Evolutionary conservation across 2,113 vertebrate genomes (phyloP).

Genomic region (Zosterops hypoxanthus): DNA sequence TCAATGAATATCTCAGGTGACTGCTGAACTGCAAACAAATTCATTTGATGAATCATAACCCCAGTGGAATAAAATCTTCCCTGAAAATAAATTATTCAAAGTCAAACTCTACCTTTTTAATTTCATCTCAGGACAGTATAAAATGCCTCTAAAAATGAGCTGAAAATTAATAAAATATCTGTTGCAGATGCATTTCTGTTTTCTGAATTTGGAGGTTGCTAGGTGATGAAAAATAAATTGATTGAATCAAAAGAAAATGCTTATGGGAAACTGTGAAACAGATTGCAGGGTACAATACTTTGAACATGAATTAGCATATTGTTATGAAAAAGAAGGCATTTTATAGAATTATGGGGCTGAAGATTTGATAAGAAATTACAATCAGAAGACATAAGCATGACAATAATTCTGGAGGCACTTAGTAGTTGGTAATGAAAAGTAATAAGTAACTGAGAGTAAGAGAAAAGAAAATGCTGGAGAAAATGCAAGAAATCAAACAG

Average conservation of each 20-base stretch:
- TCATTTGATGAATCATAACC: neutral
- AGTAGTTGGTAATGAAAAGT: neutral
- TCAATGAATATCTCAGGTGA: neutral
- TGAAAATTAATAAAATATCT: slow-evolving; percentile 51
- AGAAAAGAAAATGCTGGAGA: neutral
- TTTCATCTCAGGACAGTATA: slow-evolving; percentile 10
- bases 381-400: neutral
- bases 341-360: neutral
- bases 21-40: slow-evolving; percentile 13
- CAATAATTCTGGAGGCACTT: slow-evolving; percentile 19
- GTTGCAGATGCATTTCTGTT: slow-evolving; percentile 3
- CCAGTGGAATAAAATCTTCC: slow-evolving; percentile 24
- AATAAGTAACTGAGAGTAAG: neutral
- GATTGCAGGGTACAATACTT: slow-evolving; percentile 11
- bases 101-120: slow-evolving; percentile 19
- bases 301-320: slow-evolving; percentile 32
- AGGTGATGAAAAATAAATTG: slow-evolving; percentile 50
- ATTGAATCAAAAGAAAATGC: slow-evolving; percentile 32
- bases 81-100: slow-evolving; percentile 37
- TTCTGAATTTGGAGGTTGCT: slow-evolving; percentile 29
- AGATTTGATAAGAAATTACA: slow-evolving; percentile 7
- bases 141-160: neutral
- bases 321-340: slow-evolving; percentile 1
- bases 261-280: neutral
- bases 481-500: neutral